Percentiles rank a stretch among this genome's conserved stretches.
Evolutionary conservation across 2,113 vertebrate species (phyloP).

Genomic region (Geococcyx californianus): DNA sequence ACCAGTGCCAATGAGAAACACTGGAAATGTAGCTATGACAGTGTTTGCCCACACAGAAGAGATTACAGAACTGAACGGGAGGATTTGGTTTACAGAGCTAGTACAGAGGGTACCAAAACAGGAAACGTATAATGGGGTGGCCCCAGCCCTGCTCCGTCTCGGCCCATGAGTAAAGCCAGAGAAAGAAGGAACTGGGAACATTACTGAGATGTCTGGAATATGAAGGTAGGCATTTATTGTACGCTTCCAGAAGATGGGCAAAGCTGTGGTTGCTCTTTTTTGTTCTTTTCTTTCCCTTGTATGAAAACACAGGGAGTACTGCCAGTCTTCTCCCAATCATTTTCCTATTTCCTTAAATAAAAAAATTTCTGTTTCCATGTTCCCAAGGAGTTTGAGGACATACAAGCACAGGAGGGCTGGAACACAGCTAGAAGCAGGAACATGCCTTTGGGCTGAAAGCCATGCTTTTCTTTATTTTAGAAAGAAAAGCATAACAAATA

Average conservation of each 20-base stretch:
- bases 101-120: neutral
- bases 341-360: neutral
- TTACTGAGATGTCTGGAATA: neutral
- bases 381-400: neutral
- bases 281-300: neutral
- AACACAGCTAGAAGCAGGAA: neutral
- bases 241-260: neutral
- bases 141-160: neutral
- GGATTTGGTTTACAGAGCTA: neutral
- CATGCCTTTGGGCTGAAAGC: neutral
- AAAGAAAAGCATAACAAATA: neutral
- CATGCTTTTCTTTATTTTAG: neutral
- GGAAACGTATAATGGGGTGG: neutral
- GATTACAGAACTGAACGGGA: neutral
- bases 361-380: neutral
- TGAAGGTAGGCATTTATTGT: neutral
- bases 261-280: neutral
- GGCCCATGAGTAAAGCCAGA: neutral
- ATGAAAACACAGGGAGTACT: neutral
- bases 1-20: neutral
- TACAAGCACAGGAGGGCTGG: neutral
- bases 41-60: neutral
- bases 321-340: neutral
- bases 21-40: neutral
- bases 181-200: neutral